Evolutionary conservation across 2,888 invertebrate species (phyloP).

Genomic region (Phasia obesa): DNA sequence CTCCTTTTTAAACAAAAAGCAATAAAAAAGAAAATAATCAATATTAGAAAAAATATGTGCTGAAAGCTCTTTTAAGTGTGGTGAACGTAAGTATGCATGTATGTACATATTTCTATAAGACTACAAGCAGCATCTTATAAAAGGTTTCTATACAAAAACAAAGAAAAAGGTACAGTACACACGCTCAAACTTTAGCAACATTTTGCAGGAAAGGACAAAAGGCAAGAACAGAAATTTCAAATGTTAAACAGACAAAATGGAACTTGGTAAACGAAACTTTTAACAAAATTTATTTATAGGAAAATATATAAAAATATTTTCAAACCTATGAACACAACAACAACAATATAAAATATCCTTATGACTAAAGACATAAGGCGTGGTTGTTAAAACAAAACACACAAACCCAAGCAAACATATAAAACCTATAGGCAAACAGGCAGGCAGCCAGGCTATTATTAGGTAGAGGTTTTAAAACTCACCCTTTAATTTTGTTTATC

Average conservation of each 20-base stretch:
- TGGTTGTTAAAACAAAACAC: conserved; percentile 55
- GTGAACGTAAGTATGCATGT: too few relatives aligned
- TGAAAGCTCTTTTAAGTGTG: conserved; percentile 30
- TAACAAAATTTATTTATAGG: conserved; percentile 26
- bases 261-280: conserved; percentile 39
- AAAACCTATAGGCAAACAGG: neutral
- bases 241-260: conserved; percentile 36
- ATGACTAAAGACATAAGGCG: conserved; percentile 64
- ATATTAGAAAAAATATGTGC: conserved; percentile 53
- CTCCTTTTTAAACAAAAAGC: conserved; percentile 28
- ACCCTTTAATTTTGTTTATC: conserved; percentile 36
- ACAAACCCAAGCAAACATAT: conserved; percentile 13
- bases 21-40: conserved; percentile 52
- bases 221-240: conserved; percentile 28
- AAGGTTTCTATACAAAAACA: conserved; percentile 22
- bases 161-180: conserved; percentile 61
- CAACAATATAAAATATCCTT: conserved; percentile 61
- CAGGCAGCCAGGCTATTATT: neutral
- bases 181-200: conserved; percentile 36
- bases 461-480: conserved; percentile 50
- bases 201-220: conserved; percentile 24
- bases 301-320: conserved; percentile 4
- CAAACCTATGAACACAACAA: conserved; percentile 13
- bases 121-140: conserved; percentile 57
- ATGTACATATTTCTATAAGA: conserved; percentile 49